A percentile compares a stretch with the other conserved stretches of the same genome.
phyloP scores from a whole-genome alignment of 2,113 vertebrate genomes.

The Nymphicus hollandicus region DNA sequence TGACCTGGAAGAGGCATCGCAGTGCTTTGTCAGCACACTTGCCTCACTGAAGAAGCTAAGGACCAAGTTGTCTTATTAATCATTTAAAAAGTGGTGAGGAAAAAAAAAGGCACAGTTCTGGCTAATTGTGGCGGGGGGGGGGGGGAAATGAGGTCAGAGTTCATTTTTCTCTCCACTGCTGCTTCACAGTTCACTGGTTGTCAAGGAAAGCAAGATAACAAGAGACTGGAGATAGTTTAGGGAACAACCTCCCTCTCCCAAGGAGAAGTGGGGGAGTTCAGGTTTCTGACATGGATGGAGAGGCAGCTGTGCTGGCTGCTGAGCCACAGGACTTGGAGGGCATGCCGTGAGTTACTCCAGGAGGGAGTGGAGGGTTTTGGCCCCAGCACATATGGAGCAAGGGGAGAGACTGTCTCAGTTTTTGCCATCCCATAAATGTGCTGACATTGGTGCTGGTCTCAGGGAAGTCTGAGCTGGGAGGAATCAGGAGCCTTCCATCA shows the following conservation, averaged over 20 bases:
- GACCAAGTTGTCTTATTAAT: constrained; percentile 64
- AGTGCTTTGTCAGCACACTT: constrained; percentile 66
- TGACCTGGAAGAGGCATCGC: constrained; percentile 64
- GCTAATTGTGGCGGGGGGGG: not conserved
- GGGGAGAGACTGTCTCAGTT: not conserved
- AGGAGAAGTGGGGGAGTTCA: constrained; percentile 27
- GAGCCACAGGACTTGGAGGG: not conserved
- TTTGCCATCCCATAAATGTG: not conserved
- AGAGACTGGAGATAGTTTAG: constrained; percentile 29
- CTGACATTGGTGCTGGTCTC: not conserved
- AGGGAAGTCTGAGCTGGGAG: not conserved
- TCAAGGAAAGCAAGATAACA: constrained; percentile 54
- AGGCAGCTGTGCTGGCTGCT: not conserved
- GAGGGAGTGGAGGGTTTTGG: not conserved
- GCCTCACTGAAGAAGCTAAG: constrained; percentile 46
- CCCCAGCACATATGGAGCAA: rapidly evolving
- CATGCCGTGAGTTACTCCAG: not conserved
- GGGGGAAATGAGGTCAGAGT: constrained; percentile 32
- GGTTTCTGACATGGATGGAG: not conserved
- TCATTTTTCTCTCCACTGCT: constrained; percentile 22
- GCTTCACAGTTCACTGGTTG: constrained; percentile 49
- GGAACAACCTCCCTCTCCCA: not conserved
- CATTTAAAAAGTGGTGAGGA: constrained; percentile 50
- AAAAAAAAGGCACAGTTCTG: constrained; percentile 32
- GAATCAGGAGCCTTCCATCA: not conserved